Conservation (phyloP, 2,797 vertebrate genomes). For the Poecilia gillii region DNA sequence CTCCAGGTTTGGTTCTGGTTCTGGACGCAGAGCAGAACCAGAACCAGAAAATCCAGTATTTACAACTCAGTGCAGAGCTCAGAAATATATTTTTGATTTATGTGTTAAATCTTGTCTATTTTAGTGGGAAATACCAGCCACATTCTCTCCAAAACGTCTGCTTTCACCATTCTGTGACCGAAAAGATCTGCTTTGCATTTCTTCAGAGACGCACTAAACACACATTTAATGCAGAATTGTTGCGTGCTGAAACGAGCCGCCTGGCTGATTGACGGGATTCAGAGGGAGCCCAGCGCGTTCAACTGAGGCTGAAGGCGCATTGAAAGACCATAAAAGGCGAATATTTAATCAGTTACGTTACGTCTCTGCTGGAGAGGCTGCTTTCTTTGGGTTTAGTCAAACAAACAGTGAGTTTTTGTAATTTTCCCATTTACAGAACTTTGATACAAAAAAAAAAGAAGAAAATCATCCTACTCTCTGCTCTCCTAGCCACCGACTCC, state of each 20-base stretch:
- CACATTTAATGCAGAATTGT: neutral
- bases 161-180: neutral
- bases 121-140: neutral
- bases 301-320: neutral
- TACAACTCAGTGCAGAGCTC: neutral
- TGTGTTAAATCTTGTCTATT: neutral
- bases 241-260: neutral
- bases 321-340: neutral
- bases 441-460: neutral
- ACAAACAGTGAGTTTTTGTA: neutral
- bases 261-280: neutral
- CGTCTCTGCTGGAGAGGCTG: neutral
- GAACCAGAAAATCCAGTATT: too few relatives aligned
- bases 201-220: neutral
- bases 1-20: too few relatives aligned
- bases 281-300: neutral
- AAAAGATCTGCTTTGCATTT: neutral
- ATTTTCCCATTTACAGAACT: neutral
- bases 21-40: too few relatives aligned
- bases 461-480: neutral
- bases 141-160: neutral
- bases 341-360: slow-evolving; percentile 11
- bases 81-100: neutral
- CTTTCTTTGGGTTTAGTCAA: neutral
- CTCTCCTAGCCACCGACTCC: neutral